Percentiles rank a stretch among this genome's conserved stretches.
Conservation (phyloP, 2,888 invertebrate genomes). For the Drosophila neonasuta region DNA sequence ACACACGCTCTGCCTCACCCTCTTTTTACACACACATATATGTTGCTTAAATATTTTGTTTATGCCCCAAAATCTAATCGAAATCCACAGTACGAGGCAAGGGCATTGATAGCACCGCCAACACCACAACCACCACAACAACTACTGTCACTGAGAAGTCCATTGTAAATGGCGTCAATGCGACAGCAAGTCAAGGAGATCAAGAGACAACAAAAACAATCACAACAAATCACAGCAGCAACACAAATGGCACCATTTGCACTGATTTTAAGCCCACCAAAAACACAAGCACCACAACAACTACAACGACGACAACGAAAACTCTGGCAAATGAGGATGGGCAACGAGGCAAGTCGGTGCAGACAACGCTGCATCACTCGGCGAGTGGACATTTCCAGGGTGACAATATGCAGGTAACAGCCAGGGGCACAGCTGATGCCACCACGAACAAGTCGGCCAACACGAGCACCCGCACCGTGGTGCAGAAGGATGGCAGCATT, state of each 20-base stretch:
- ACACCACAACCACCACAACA: conserved; percentile 42
- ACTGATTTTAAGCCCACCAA: conserved; percentile 21
- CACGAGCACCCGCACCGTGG: conserved; percentile 52
- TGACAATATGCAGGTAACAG: conserved; percentile 59
- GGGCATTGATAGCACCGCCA: conserved; percentile 35
- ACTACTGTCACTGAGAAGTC: conserved; percentile 42
- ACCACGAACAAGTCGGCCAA: conserved; percentile 58
- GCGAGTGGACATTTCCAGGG: conserved; percentile 56
- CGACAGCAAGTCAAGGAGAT: neutral
- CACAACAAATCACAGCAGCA: conserved; percentile 14
- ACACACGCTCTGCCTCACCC: neutral
- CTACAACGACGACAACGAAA: conserved; percentile 35
- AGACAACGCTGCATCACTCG: conserved; percentile 55
- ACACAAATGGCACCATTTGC: conserved; percentile 26
- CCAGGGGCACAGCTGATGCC: conserved; percentile 70
- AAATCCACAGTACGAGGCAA: conserved; percentile 64
- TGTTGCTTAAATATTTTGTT: neutral
- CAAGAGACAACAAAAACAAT: neutral
- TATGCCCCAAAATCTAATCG: neutral
- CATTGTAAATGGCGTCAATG: conserved; percentile 6
- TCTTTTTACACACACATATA: neutral
- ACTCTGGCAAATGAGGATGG: conserved; percentile 27
- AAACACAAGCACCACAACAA: conserved; percentile 20
- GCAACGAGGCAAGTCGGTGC: conserved; percentile 22
- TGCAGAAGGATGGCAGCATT: conserved; percentile 70